Evolutionary conservation across 1,140 invertebrate species (phyloP).

Genomic region (Pachypsylla venusta): DNA sequence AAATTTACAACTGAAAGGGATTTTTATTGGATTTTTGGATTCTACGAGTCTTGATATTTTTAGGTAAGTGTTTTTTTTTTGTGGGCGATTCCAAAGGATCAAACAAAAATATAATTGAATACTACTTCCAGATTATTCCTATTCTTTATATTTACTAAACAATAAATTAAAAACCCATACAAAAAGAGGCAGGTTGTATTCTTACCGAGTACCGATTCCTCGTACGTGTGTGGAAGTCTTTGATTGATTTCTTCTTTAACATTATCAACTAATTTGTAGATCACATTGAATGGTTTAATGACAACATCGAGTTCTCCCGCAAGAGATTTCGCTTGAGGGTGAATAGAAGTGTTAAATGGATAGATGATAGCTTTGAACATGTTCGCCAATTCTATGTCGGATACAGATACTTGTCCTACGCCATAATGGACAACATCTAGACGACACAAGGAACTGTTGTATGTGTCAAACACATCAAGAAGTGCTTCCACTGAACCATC

Average conservation of each 20-base stretch:
- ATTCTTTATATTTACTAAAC: no score
- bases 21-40: no score
- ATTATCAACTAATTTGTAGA: constrained; percentile 83
- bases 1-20: no score
- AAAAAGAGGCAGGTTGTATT: constrained; percentile 11
- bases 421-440: constrained; percentile 80
- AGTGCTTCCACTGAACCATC: constrained; percentile 89
- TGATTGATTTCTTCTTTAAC: constrained; percentile 61
- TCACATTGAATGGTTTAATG: constrained; percentile 64
- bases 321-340: constrained; percentile 33
- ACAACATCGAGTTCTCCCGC: constrained; percentile 39
- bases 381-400: constrained; percentile 72
- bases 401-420: constrained; percentile 67
- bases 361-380: constrained; percentile 74
- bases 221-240: constrained; percentile 49
- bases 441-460: constrained; percentile 55
- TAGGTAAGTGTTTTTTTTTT: no score
- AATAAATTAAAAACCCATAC: neutral
- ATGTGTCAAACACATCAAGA: constrained; percentile 78
- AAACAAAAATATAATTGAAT: no score
- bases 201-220: constrained; percentile 60
- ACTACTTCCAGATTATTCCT: no score
- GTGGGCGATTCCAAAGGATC: no score
- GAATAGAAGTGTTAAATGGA: constrained; percentile 60
- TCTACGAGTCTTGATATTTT: no score